Evolutionary conservation across 1,140 invertebrate genomes (phyloP), one percentile per base, ranked within the genome.

Genomic region (Apis cerana): DNA sequence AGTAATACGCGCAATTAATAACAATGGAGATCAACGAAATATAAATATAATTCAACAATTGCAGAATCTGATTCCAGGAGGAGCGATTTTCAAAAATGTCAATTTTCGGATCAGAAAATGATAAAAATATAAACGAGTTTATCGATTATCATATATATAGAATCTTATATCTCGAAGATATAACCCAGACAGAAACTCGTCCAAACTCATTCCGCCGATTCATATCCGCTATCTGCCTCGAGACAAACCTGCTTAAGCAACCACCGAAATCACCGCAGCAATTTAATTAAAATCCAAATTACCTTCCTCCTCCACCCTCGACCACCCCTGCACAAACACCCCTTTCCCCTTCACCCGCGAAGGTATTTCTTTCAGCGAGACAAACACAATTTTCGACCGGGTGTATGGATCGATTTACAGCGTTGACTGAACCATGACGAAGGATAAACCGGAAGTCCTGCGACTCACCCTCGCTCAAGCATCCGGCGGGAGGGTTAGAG

Each of bases 371-470:
- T 75, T 75, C 72, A n/a, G 43, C 52, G 27, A 69, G 48, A n/a
- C 21, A 23, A 70, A 52, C n/a, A 21, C n/a, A 65, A 15, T 81
- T 23, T 78, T 43, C 33, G 33, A 43, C 65, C 17, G 15, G 4
- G n/a, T 23, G 8, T 1, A 21, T 2, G 21, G 27, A 43, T 64
- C 72, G 62, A 58, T 81, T 56, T 61, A 9, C 10, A 0, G 27
- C 27, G 61, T 27, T 27, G 76, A 74, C 75, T 75, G 68, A 77
- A 74, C 58, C 27, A 9, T 27, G 61, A 76, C 77, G 84, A 83
- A 85, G 83, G 79, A 80, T 80, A 81, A 88, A 88, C 88, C 88
- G 88, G 88, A 89, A 89, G 88, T 81, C 72, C 59, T 56, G 50
- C 68, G 82, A 84, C 88, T 82, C 75, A 61, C 79, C 80, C 68